Conservation (phyloP, 2,888 invertebrate genomes). For the Xiphydria camelus region DNA sequence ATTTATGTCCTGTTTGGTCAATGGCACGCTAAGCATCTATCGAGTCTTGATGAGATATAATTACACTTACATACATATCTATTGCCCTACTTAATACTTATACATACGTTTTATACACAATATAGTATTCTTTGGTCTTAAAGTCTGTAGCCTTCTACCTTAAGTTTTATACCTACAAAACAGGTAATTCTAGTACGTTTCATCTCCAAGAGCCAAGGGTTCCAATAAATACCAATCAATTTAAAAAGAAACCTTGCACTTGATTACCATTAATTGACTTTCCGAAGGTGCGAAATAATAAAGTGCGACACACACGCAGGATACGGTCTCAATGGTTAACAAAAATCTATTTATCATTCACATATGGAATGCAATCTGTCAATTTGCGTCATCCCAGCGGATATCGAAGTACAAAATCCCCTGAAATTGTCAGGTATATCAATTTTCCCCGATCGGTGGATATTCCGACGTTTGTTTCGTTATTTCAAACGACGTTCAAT, state of each 20-base stretch:
- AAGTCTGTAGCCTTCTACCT: conserved; percentile 31
- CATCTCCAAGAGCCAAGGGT: conserved; percentile 18
- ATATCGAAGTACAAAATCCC: not conserved
- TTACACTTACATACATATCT: conserved; percentile 23
- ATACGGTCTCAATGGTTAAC: too few relatives aligned
- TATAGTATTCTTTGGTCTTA: conserved; percentile 52
- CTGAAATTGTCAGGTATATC: not conserved
- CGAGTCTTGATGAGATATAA: conserved; percentile 18
- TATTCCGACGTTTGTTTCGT: too few relatives aligned
- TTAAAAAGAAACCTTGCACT: not conserved
- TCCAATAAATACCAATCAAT: not conserved
- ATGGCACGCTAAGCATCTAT: conserved; percentile 24
- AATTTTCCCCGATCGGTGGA: too few relatives aligned
- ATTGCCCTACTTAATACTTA: conserved; percentile 7
- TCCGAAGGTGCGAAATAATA: not conserved
- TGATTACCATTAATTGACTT: not conserved
- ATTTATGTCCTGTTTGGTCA: conserved; percentile 20
- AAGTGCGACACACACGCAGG: too few relatives aligned
- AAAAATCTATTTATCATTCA: too few relatives aligned
- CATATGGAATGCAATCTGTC: too few relatives aligned
- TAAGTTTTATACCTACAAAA: conserved; percentile 24
- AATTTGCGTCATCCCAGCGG: not conserved
- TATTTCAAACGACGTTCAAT: too few relatives aligned
- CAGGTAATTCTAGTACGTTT: conserved; percentile 18
- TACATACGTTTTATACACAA: conserved; percentile 37